Conservation (phyloP, 2,888 invertebrate species). For the Teinopalpus imperialis region DNA sequence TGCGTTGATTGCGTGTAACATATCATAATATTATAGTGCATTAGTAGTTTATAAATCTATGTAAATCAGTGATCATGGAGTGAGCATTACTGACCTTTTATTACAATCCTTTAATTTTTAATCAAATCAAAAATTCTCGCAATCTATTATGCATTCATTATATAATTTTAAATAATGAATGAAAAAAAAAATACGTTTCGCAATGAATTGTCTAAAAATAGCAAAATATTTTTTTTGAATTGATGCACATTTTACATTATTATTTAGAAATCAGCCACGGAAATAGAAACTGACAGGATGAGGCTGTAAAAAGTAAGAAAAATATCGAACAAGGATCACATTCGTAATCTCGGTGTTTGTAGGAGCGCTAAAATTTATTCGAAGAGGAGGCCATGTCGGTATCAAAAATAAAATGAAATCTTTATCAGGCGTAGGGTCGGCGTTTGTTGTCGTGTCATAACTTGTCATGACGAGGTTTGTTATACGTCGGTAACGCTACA, state of each 20-base stretch:
- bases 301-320: too few relatives aligned
- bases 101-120: too few relatives aligned
- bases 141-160: too few relatives aligned
- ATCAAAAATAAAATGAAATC: constrained; percentile 54
- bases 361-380: constrained; percentile 23
- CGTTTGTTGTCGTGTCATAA: constrained; percentile 73
- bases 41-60: neutral
- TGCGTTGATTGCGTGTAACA: constrained; percentile 28
- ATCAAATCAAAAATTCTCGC: too few relatives aligned
- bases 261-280: too few relatives aligned
- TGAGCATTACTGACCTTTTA: too few relatives aligned
- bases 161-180: too few relatives aligned
- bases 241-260: too few relatives aligned
- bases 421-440: constrained; percentile 52
- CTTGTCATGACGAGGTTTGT: constrained; percentile 60
- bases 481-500: constrained; percentile 58
- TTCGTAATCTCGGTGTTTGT: constrained; percentile 13
- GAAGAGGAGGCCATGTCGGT: constrained; percentile 31
- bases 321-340: constrained; percentile 3
- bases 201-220: too few relatives aligned
- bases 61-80: constrained; percentile 7
- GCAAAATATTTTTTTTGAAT: too few relatives aligned
- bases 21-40: constrained; percentile 1
- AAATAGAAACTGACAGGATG: too few relatives aligned
- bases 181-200: too few relatives aligned